Evolutionary conservation across 2,888 invertebrate genomes (phyloP).

Genomic region (Acheta domesticus): DNA sequence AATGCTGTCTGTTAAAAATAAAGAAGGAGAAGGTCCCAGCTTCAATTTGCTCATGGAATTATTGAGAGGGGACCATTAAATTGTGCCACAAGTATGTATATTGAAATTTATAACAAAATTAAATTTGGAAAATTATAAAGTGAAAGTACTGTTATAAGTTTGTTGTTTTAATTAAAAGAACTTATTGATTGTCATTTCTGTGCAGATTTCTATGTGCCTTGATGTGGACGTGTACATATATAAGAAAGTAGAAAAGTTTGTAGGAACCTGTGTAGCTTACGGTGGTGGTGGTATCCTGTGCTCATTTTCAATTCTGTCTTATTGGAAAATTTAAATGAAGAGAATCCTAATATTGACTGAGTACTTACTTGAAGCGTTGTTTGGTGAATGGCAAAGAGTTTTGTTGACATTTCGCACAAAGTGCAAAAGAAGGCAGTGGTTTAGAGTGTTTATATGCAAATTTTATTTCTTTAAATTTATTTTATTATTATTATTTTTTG

Average conservation of each 20-base stretch:
- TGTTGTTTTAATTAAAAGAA: neutral
- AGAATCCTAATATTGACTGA: too few species aligned
- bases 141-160: neutral
- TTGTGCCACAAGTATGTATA: conserved; percentile 33
- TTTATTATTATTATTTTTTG: conserved; percentile 28
- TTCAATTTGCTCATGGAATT: conserved; percentile 96
- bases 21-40: conserved; percentile 82
- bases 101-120: too few species aligned
- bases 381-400: neutral
- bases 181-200: neutral
- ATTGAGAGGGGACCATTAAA: conserved; percentile 85
- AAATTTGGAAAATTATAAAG: too few species aligned
- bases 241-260: conserved; percentile 22
- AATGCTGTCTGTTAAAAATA: conserved; percentile 79
- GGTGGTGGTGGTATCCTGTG: conserved; percentile 33
- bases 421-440: conserved; percentile 31
- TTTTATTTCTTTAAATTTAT: conserved; percentile 32
- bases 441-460: conserved; percentile 28
- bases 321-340: too few species aligned
- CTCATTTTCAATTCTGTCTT: conserved; percentile 18
- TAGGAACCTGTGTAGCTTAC: conserved; percentile 30
- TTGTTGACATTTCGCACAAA: neutral
- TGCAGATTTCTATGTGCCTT: conserved; percentile 31
- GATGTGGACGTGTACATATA: conserved; percentile 23
- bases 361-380: too few species aligned